Percentiles rank a stretch among this genome's conserved stretches.
Evolutionary conservation across 2,797 vertebrate genomes (phyloP).

Genomic region (Myotis daubentonii): DNA sequence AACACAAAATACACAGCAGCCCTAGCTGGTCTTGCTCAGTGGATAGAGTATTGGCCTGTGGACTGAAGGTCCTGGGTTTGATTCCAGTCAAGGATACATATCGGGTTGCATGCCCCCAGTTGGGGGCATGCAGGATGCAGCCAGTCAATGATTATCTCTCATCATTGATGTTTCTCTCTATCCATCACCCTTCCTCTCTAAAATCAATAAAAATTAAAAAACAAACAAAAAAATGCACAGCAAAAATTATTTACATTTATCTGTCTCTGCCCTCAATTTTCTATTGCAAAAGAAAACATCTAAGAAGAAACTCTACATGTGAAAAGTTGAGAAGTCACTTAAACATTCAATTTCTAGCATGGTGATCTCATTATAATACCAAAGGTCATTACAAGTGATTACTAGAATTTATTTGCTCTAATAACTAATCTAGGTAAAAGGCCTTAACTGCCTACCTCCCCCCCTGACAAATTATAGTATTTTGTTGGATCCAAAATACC

Average conservation of each 20-base stretch:
- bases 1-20: background rate
- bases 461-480: background rate
- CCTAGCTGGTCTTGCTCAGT: too few species aligned
- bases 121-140: too few species aligned
- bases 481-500: background rate
- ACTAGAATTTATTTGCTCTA: slow-evolving; percentile 2
- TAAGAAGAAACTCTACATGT: background rate
- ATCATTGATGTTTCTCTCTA: too few species aligned
- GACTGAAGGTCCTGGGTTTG: too few species aligned
- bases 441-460: background rate
- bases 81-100: too few species aligned
- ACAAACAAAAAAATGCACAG: background rate
- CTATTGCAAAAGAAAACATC: background rate
- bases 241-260: background rate
- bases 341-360: background rate
- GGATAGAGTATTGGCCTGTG: too few species aligned
- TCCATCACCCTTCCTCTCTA: too few species aligned
- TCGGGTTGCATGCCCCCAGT: too few species aligned
- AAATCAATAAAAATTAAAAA: too few species aligned
- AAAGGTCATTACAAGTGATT: background rate
- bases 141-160: too few species aligned
- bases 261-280: background rate
- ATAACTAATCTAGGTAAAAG: background rate
- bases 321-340: slow-evolving; percentile 19
- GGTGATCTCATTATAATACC: background rate